A percentile compares a stretch with the other conserved stretches of the same genome.
These are phyloP conservation scores for Brachionus koreanus DNA, from an alignment of 1,140 invertebrate species.

Conservation along the genomic window DNA sequence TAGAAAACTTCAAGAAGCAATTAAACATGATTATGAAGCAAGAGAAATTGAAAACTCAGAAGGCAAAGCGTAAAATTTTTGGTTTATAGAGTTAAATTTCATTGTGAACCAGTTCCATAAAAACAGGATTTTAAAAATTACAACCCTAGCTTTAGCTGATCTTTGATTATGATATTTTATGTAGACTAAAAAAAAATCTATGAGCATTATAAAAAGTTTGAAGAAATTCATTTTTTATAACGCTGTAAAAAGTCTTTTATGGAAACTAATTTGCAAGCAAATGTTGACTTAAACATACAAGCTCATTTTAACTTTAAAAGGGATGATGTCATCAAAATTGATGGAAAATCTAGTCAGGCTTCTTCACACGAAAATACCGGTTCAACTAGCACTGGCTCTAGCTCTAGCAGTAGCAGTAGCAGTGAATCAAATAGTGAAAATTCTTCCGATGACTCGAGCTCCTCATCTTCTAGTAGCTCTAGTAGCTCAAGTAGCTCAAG, in stretches of 20 bases:
- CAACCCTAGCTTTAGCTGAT: too few species aligned
- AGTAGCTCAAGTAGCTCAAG: neutral
- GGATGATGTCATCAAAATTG: neutral
- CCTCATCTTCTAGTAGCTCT: neutral
- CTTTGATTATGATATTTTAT: too few species aligned
- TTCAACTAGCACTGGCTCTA: conserved; percentile 10
- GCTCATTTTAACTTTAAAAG: neutral
- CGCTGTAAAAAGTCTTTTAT: too few species aligned
- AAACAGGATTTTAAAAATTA: too few species aligned
- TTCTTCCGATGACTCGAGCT: neutral
- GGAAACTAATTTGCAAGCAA: too few species aligned
- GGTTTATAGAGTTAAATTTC: neutral
- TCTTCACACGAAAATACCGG: neutral
- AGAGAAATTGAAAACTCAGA: neutral
- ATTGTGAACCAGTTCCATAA: too few species aligned
- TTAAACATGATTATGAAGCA: conserved; percentile 7
- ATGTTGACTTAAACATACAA: neutral
- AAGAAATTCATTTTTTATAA: too few species aligned
- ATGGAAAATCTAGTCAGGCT: neutral
- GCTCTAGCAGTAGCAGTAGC: conserved; percentile 6
- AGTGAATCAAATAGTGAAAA: neutral
- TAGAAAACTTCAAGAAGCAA: conserved; percentile 21
- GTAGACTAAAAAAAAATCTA: too few species aligned
- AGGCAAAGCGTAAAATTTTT: neutral
- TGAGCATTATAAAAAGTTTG: neutral